Conservation (phyloP, 1,140 invertebrate genomes). For the Drosophila arawakana region DNA sequence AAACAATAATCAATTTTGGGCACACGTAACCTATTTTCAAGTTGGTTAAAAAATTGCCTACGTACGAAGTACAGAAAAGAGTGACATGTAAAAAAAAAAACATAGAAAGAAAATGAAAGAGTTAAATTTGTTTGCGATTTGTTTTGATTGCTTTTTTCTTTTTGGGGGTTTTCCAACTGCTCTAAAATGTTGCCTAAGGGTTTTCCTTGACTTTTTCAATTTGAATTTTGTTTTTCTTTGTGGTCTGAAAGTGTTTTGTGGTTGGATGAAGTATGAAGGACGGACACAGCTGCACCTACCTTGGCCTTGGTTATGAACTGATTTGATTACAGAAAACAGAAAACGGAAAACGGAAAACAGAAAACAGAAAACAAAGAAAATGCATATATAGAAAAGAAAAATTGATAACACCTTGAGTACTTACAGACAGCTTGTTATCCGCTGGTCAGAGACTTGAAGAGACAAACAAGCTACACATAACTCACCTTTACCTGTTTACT, state of each 20-base stretch:
- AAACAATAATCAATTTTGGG: slow-evolving; percentile 64
- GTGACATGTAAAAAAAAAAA: slow-evolving; percentile 34
- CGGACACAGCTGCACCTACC: slow-evolving; percentile 63
- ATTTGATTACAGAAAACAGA: slow-evolving; percentile 1
- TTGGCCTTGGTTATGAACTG: slow-evolving; percentile 38
- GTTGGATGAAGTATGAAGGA: slow-evolving; percentile 41
- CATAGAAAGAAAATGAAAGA: slow-evolving; percentile 46
- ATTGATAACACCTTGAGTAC: slow-evolving; percentile 19
- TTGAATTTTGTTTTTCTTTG: slow-evolving; percentile 30
- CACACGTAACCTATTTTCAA: slow-evolving; percentile 32
- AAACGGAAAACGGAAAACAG: slow-evolving; percentile 37
- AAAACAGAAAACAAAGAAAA: slow-evolving; percentile 34
- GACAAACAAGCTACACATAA: slow-evolving; percentile 28
- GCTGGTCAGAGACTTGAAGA: slow-evolving; percentile 8
- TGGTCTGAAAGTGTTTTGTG: slow-evolving; percentile 26
- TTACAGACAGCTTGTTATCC: slow-evolving; percentile 21
- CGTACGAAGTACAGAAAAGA: slow-evolving; percentile 6
- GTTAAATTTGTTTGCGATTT: slow-evolving; percentile 39
- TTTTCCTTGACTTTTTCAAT: slow-evolving; percentile 36
- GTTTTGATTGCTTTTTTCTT: slow-evolving; percentile 51
- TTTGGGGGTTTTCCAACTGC: slow-evolving; percentile 36
- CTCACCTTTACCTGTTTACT: slow-evolving; percentile 40
- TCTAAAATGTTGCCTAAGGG: slow-evolving; percentile 57
- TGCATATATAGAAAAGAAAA: slow-evolving; percentile 9
- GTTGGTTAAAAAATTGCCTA: slow-evolving; percentile 56